Conservation (phyloP, 1,140 invertebrate genomes). For the Macrobrachium nipponense region DNA sequence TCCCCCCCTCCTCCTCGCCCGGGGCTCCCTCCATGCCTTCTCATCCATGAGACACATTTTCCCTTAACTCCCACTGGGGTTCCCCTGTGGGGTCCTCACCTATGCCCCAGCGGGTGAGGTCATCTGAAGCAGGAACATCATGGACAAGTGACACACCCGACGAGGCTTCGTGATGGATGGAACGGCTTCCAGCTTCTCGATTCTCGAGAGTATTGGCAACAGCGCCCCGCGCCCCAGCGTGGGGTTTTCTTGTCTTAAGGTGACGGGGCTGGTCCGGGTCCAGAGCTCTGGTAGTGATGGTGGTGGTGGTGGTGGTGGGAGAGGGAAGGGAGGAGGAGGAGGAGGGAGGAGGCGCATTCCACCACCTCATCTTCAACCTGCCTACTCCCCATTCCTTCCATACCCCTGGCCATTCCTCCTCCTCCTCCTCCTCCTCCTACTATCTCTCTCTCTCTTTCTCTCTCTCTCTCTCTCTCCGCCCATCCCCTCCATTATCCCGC, state of each 20-base stretch:
- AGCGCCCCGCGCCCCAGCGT: conserved; percentile 27
- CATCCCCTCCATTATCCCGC: too few species aligned
- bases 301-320: conserved; percentile 10
- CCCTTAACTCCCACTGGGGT: background rate
- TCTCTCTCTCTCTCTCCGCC: background rate
- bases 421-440: background rate
- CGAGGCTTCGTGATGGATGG: background rate
- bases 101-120: background rate
- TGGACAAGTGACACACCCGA: background rate
- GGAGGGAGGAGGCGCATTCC: too few species aligned
- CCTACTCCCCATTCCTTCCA: too few species aligned
- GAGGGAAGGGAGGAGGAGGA: background rate
- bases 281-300: background rate
- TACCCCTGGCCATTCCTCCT: too few species aligned
- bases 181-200: background rate
- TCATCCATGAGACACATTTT: conserved; percentile 12
- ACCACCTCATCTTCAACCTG: too few species aligned
- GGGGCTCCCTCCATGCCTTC: conserved; percentile 22
- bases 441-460: background rate
- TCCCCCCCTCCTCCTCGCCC: background rate
- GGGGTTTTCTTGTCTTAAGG: conserved; percentile 49
- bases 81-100: background rate
- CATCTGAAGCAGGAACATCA: background rate
- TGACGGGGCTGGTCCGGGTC: conserved; percentile 31
- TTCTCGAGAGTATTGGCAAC: conserved; percentile 36